Base-by-base conservation (phyloP, 1,140 invertebrate species). In the Bursaphelenchus mucronatus region DNA sequence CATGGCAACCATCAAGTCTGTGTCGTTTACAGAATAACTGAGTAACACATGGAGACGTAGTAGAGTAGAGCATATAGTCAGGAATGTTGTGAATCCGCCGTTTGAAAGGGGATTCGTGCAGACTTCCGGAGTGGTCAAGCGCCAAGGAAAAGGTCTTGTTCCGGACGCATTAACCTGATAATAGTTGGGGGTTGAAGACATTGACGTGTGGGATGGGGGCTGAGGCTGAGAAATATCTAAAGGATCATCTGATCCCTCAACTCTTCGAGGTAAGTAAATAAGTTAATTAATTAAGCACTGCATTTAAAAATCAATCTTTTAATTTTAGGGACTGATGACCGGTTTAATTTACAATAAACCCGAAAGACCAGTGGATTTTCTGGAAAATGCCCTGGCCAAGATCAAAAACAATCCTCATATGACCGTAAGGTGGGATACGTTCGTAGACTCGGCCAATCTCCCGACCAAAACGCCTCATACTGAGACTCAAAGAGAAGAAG, bases 261-360 rank as follows among this genome's bases (percentile, higher is more conserved):
- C 68, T 81, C 8, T 80, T 81, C 56, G 78, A 80, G 69, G 78
- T 80, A 49, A 41, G 57, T 57, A 54, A 13, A n/a, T 11, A 66
- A 13, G n/a, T 11, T 44, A 30, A 45, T 44, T 73, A 15, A 9
- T 47, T 57, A 8, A 40, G 5, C 59, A 8, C 51, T 41, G 19
- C 39, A 41, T 69, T 3, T 43, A 49, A 41, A 61, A 40, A 43
- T 61, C 45, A 44, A 40, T 58, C 45, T 17, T 68, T 59, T 30
- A 21, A 43, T 65, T 69, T 54, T 40, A 80, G 78, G 79, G 78
- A 49, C 62, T 80, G 7, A 80, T 80, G 78, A 80, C 78, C 58
- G 78, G 78, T 7, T 54, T 80, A 10, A 73, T 81, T 40, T 81
- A 78, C 58, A 81, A 73, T 47, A 73, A 80, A 64, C 78, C 78